Conservation (phyloP, 2,888 invertebrate genomes). For the Volucella inflata region DNA sequence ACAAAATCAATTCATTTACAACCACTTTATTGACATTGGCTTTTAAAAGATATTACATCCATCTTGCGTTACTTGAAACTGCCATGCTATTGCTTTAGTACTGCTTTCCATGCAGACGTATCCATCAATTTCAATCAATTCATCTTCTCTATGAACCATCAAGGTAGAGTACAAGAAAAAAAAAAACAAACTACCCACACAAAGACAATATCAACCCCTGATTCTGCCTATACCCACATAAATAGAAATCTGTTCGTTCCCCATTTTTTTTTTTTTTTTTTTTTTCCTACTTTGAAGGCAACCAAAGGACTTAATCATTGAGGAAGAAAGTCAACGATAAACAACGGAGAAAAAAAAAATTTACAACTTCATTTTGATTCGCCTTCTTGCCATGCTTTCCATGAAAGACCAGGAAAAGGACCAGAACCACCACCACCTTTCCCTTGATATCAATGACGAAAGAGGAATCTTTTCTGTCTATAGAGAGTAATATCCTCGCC, state of each 20-base stretch:
- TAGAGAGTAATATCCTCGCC: slow-evolving; percentile 39
- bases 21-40: slow-evolving; percentile 73
- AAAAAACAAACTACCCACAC: background rate
- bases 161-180: slow-evolving; percentile 1
- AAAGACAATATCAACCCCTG: slow-evolving; percentile 11
- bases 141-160: slow-evolving; percentile 33
- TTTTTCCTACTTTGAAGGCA: slow-evolving; percentile 14
- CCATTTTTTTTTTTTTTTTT: background rate
- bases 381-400: slow-evolving; percentile 27
- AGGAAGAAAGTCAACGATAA: slow-evolving; percentile 4
- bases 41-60: slow-evolving; percentile 71
- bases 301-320: slow-evolving; percentile 35
- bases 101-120: slow-evolving; percentile 45
- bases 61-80: slow-evolving; percentile 28
- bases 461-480: slow-evolving; percentile 32
- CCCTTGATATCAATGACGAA: slow-evolving; percentile 21
- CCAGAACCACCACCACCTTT: background rate
- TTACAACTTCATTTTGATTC: slow-evolving; percentile 67
- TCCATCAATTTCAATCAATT: slow-evolving; percentile 74
- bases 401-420: slow-evolving; percentile 17
- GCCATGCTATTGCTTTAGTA: background rate
- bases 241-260: slow-evolving; percentile 53
- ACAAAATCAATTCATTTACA: slow-evolving; percentile 73
- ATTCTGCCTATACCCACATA: slow-evolving; percentile 29
- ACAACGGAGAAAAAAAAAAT: background rate